Percentiles rank a stretch among this genome's conserved stretches.
These are phyloP conservation scores for Lasioglossum albipes DNA, from an alignment of 1,140 invertebrate genomes.

Conservation along the genomic window DNA sequence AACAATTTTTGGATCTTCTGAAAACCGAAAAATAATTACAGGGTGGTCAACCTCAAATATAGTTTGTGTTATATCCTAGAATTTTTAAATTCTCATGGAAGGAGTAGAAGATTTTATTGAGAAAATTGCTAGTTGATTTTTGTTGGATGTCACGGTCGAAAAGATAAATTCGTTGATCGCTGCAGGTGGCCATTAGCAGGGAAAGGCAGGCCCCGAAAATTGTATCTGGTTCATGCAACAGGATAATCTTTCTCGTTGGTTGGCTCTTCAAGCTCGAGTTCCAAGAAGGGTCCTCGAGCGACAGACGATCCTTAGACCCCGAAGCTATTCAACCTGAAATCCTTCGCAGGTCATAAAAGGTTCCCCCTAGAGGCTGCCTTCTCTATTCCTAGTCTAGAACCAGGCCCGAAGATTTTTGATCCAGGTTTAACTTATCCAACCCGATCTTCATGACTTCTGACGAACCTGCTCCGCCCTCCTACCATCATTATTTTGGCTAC, in stretches of 20 bases:
- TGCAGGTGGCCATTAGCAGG: neutral
- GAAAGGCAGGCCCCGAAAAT: conserved; percentile 24
- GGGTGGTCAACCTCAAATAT: too few species aligned
- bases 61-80: too few species aligned
- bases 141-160: neutral
- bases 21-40: too few species aligned
- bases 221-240: conserved; percentile 36
- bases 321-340: conserved; percentile 56
- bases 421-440: neutral
- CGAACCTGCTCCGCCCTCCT: neutral
- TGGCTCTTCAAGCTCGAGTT: conserved; percentile 33
- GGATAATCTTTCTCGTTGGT: conserved; percentile 33
- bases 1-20: too few species aligned
- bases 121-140: too few species aligned
- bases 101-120: too few species aligned
- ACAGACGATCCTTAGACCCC: conserved; percentile 50
- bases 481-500: neutral
- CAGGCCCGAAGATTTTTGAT: neutral
- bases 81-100: too few species aligned
- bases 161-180: neutral
- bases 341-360: conserved; percentile 55
- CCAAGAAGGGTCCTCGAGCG: conserved; percentile 42
- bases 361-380: neutral
- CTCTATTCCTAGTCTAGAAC: conserved; percentile 13
- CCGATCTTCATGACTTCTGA: neutral